Base-by-base conservation (phyloP, 2,888 invertebrate species). In the Amphipoea lucens region DNA sequence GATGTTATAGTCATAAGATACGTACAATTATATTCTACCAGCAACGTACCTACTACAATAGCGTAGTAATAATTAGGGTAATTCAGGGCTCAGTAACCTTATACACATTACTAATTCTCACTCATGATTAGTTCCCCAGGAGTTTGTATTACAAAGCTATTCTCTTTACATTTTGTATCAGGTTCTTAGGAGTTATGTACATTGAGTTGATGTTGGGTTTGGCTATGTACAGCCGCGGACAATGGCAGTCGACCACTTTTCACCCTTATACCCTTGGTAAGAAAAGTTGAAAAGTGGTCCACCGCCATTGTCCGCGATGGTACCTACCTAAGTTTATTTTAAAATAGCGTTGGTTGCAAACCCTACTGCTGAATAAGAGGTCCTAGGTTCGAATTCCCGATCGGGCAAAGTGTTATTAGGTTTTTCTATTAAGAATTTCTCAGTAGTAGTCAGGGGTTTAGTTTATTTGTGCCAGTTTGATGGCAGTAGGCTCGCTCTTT, bases 21-120 rank as follows among this genome's bases (percentile, higher is more conserved):
- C n/a, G 60, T 54, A 54, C 60, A 78, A 66, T 82, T 82, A 62
- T 73, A 82, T 79, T 76, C 54, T 73, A 51, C 12, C 51, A 65
- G 29, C 23, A 17, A 51, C 17, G 20, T 60, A 76, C 14, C 17
- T 68, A 42, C 54, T 63, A 17, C 65, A 75, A 78, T 81, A 20
- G n/a, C 45, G 40, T n/a, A 72, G 45, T 54, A 51, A 69, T 82
- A 79, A 73, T 78, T 66, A 42, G 3, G 51, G 14, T 74, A 78
- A 82, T 75, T 62, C 60, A 45, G 45, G 62, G 42, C 63, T 82
- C 29, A 66, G 60, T 78, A 75, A 82, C 72, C 68, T 68, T 62
- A 54, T 36, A 65, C 65, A 73, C 14, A 42, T 76, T 60, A 71
- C 62, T 62, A 76, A 79, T 79, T 82, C 70, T 70, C 73, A 40